Percentiles rank a stretch among this genome's conserved stretches.
Evolutionary conservation across 2,888 invertebrate species (phyloP).

Genomic region (Myopa tessellatipennis): DNA sequence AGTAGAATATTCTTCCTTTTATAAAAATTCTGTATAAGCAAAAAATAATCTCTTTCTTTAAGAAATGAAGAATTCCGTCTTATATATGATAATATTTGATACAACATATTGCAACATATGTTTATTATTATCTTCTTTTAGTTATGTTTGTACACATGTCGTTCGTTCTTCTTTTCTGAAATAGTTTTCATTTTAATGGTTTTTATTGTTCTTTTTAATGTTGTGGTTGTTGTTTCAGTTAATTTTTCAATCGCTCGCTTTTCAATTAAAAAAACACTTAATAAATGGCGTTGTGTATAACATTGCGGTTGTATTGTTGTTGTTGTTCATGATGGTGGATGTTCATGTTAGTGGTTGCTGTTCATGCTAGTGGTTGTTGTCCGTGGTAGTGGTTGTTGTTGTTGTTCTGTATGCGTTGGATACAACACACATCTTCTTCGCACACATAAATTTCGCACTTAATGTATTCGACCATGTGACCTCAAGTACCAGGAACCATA

Average conservation of each 20-base stretch:
- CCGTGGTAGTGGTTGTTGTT: slow-evolving; percentile 6
- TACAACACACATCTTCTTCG: slow-evolving; percentile 26
- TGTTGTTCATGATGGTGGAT: neutral
- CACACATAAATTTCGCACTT: slow-evolving; percentile 47
- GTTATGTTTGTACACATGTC: neutral
- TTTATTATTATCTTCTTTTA: no score
- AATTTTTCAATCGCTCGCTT: slow-evolving; percentile 25
- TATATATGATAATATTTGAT: neutral
- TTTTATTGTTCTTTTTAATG: neutral
- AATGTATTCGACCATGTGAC: slow-evolving; percentile 47
- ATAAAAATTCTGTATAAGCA: neutral
- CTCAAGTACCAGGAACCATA: slow-evolving; percentile 17
- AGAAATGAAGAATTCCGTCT: no score
- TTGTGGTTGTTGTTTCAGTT: slow-evolving; percentile 1
- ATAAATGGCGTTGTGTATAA: slow-evolving; percentile 21
- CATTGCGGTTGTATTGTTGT: neutral
- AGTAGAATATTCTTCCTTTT: neutral
- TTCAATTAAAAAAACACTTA: slow-evolving; percentile 3
- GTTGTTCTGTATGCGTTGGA: neutral
- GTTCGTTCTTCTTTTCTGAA: neutral
- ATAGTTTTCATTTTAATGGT: neutral
- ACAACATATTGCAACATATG: neutral
- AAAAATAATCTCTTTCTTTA: neutral
- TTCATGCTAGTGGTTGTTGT: neutral
- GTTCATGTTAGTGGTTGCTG: neutral